These are phyloP conservation scores for Solen grandis DNA, from an alignment of 1,140 invertebrate genomes.

Conservation along the genomic window DNA sequence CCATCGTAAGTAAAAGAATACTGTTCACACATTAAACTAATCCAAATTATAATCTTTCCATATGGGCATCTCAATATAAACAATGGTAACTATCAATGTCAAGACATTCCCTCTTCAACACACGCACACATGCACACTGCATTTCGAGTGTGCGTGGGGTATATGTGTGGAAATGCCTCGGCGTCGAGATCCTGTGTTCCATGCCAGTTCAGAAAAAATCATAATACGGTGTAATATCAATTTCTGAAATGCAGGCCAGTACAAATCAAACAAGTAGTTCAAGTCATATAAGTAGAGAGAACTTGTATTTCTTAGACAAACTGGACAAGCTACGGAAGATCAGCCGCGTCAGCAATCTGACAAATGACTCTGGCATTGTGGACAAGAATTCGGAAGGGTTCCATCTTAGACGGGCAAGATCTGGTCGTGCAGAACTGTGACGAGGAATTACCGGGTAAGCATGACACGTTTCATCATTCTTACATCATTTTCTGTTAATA, in stretches of 20 bases:
- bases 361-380: slow-evolving; percentile 39
- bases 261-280: not conserved
- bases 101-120: too few species aligned
- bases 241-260: not conserved
- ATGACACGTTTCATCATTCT: too few species aligned
- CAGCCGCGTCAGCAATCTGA: slow-evolving; percentile 36
- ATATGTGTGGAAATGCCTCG: not conserved
- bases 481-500: too few species aligned
- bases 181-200: not conserved
- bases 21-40: too few species aligned
- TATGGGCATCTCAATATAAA: too few species aligned
- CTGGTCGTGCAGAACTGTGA: too few species aligned
- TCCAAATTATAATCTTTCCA: too few species aligned
- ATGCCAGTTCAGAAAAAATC: not conserved
- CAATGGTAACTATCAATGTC: too few species aligned
- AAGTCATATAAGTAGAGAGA: not conserved
- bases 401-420: too few species aligned
- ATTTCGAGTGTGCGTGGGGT: not conserved
- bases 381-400: slow-evolving; percentile 43
- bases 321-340: slow-evolving; percentile 8
- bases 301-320: not conserved
- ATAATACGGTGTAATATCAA: not conserved
- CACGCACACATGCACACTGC: too few species aligned
- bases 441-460: too few species aligned
- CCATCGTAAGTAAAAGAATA: too few species aligned